These are phyloP conservation scores for Limonius californicus DNA, from an alignment of 1,140 invertebrate genomes.

Conservation along the genomic window DNA sequence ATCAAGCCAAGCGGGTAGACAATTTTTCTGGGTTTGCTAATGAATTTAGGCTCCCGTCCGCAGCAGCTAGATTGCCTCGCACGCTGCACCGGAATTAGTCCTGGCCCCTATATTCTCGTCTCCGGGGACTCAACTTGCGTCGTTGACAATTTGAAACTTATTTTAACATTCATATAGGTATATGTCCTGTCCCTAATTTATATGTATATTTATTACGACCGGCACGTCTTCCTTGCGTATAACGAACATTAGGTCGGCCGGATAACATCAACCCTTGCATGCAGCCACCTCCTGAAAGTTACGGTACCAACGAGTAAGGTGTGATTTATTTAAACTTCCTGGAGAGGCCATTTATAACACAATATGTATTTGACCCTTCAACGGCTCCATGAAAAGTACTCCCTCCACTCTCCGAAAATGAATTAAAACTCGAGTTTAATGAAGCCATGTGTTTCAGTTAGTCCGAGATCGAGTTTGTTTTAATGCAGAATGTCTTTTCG, in stretches of 20 bases:
- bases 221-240: constrained; percentile 33
- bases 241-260: constrained; percentile 17
- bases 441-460: constrained; percentile 33
- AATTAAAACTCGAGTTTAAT: constrained; percentile 36
- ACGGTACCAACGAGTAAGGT: constrained; percentile 14
- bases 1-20: constrained; percentile 32
- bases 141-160: constrained; percentile 51
- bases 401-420: constrained; percentile 26
- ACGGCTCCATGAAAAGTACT: constrained; percentile 23
- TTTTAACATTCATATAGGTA: constrained; percentile 50
- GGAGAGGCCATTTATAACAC: constrained; percentile 27
- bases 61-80: constrained; percentile 35
- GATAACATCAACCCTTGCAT: constrained; percentile 1
- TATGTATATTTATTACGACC: constrained; percentile 44
- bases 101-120: constrained; percentile 26
- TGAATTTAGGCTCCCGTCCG: constrained; percentile 42
- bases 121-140: constrained; percentile 42
- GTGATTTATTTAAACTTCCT: constrained; percentile 30
- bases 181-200: constrained; percentile 38
- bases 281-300: constrained; percentile 25
- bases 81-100: constrained; percentile 38
- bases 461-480: constrained; percentile 23
- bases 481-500: constrained; percentile 29
- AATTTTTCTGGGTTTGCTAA: constrained; percentile 44
- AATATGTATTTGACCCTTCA: constrained; percentile 29